These are phyloP conservation scores for Drosophila anomelani DNA, from an alignment of 2,888 invertebrate species.

Conservation along the genomic window DNA sequence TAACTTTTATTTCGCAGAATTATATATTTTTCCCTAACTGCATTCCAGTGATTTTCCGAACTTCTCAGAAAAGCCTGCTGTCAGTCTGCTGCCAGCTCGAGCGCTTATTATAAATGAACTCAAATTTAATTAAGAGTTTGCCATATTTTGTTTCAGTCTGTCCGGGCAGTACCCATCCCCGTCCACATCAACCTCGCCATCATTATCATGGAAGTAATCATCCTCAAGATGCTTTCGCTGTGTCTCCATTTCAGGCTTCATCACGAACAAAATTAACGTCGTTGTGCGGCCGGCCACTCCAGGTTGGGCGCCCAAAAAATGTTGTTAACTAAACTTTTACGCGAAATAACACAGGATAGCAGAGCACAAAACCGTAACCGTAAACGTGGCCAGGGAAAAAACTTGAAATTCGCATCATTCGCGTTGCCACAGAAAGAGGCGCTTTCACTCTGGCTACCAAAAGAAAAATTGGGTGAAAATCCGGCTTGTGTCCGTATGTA, in stretches of 20 bases:
- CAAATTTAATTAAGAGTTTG: slow-evolving; percentile 78
- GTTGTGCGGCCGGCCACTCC: slow-evolving; percentile 41
- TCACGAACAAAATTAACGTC: slow-evolving; percentile 72
- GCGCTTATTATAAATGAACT: slow-evolving; percentile 75
- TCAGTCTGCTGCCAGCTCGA: slow-evolving; percentile 31
- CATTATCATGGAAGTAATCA: slow-evolving; percentile 24
- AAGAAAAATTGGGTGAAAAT: slow-evolving; percentile 20
- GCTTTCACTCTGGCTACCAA: slow-evolving; percentile 27
- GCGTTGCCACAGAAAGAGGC: slow-evolving; percentile 60
- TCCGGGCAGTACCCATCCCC: slow-evolving; percentile 11
- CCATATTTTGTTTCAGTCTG: slow-evolving; percentile 66
- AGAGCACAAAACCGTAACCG: slow-evolving; percentile 24
- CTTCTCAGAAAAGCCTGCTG: slow-evolving; percentile 19
- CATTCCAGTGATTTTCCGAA: background rate
- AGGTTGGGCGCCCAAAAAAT: slow-evolving; percentile 42
- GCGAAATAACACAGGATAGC: slow-evolving; percentile 33
- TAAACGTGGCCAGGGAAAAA: slow-evolving; percentile 29
- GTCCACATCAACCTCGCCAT: slow-evolving; percentile 14
- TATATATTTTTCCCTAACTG: background rate
- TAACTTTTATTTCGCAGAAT: background rate
- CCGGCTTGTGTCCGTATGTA: slow-evolving; percentile 8
- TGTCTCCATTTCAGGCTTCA: slow-evolving; percentile 60
- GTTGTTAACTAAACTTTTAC: slow-evolving; percentile 69
- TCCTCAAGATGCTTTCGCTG: slow-evolving; percentile 26
- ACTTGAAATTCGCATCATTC: slow-evolving; percentile 53